Evolutionary conservation across 2,888 invertebrate species (phyloP).

Genomic region (Parnassius smintheus): DNA sequence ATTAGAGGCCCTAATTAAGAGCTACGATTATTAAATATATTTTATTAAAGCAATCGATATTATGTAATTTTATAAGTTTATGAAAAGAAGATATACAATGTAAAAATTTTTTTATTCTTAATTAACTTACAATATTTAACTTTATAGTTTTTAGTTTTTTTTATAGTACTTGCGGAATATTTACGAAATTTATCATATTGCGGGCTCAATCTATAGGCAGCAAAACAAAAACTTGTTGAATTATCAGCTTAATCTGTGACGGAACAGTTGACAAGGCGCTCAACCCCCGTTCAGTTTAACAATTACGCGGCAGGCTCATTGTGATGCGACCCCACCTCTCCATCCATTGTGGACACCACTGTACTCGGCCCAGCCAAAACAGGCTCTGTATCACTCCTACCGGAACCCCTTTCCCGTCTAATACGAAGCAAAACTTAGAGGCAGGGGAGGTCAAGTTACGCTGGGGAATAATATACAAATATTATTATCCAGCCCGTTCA

Average conservation of each 20-base stretch:
- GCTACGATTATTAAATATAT: too few species aligned
- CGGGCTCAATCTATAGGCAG: conserved; percentile 15
- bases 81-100: too few species aligned
- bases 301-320: conserved; percentile 78
- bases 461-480: conserved; percentile 68
- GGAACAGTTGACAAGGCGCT: conserved; percentile 75
- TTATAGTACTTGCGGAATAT: too few species aligned
- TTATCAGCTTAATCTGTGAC: conserved; percentile 60
- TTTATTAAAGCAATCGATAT: too few species aligned
- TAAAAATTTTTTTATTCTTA: too few species aligned
- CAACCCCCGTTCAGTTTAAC: conserved; percentile 78
- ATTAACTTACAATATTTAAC: too few species aligned
- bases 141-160: too few species aligned
- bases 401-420: conserved; percentile 35
- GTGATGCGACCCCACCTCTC: conserved; percentile 72
- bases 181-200: too few species aligned
- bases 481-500: conserved; percentile 78
- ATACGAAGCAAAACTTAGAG: conserved; percentile 29
- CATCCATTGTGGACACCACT: conserved; percentile 73
- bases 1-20: too few species aligned
- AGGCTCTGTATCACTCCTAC: conserved; percentile 41
- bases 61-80: too few species aligned
- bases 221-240: conserved; percentile 30
- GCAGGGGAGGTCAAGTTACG: conserved; percentile 48
- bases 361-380: conserved; percentile 47